These are phyloP conservation scores for Tortricodes alternella DNA, from an alignment of 2,888 invertebrate species.

Conservation along the genomic window DNA sequence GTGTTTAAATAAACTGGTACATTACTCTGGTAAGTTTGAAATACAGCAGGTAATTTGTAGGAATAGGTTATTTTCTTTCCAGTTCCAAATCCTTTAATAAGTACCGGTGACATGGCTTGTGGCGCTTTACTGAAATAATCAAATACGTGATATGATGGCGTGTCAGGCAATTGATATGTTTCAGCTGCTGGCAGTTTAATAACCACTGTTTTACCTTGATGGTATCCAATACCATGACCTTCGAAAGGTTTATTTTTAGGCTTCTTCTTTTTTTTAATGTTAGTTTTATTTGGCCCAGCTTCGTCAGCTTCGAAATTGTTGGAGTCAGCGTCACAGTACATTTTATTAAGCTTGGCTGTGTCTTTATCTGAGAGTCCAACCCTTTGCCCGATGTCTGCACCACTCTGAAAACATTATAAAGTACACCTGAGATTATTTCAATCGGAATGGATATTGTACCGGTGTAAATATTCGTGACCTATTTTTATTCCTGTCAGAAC, in stretches of 20 bases:
- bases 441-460: not conserved
- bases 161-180: constrained; percentile 56
- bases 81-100: constrained; percentile 55
- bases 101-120: constrained; percentile 60
- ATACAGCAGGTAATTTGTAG: constrained; percentile 38
- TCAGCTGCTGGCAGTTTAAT: constrained; percentile 69
- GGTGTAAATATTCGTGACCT: too few relatives aligned
- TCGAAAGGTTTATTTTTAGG: constrained; percentile 70
- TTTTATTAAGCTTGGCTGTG: constrained; percentile 78
- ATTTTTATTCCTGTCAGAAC: too few relatives aligned
- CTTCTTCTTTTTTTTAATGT: constrained; percentile 49
- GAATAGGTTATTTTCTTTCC: constrained; percentile 54
- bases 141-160: constrained; percentile 63
- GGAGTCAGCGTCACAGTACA: constrained; percentile 79
- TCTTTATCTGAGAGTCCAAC: constrained; percentile 82
- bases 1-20: constrained; percentile 4
- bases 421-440: not conserved
- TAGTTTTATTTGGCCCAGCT: constrained; percentile 42
- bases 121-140: constrained; percentile 75
- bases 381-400: constrained; percentile 82
- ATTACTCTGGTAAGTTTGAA: constrained; percentile 32
- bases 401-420: constrained; percentile 51
- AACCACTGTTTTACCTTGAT: constrained; percentile 77
- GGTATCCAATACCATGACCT: constrained; percentile 75
- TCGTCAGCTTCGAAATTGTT: constrained; percentile 48